phyloP scores from a whole-genome alignment of 2,888 invertebrate genomes.

The Drosophila paucipuncta region DNA sequence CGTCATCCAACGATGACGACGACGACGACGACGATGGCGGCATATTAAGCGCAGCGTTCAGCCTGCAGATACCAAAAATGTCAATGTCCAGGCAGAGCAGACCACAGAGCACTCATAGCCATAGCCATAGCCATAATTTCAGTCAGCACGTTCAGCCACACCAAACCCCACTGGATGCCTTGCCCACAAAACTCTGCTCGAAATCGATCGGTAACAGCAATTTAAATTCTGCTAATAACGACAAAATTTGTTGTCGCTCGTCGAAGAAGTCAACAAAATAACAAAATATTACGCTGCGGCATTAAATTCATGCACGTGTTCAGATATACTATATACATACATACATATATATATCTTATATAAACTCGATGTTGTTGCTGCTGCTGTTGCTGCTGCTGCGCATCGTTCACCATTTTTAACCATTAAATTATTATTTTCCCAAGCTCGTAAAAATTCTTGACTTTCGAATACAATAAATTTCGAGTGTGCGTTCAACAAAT shows the following conservation, averaged over 20 bases:
- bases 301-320: conserved; percentile 78
- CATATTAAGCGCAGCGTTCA: conserved; percentile 64
- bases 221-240: conserved; percentile 81
- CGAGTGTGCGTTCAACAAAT: conserved; percentile 39
- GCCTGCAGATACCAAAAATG: conserved; percentile 77
- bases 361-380: neutral
- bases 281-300: conserved; percentile 39
- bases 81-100: conserved; percentile 65
- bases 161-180: neutral
- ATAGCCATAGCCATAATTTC: conserved; percentile 35
- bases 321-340: conserved; percentile 8
- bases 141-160: conserved; percentile 19
- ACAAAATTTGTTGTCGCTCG: conserved; percentile 67
- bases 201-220: conserved; percentile 76
- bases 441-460: conserved; percentile 80
- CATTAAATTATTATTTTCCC: conserved; percentile 82
- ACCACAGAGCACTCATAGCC: conserved; percentile 13
- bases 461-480: conserved; percentile 74
- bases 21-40: conserved; percentile 62
- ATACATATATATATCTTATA: conserved; percentile 8
- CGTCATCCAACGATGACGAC: conserved; percentile 45
- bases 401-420: conserved; percentile 56
- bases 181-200: conserved; percentile 36
- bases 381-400: conserved; percentile 5
- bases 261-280: conserved; percentile 44